Evolutionary conservation across 2,797 vertebrate species (phyloP).

Genomic region (Allobates femoralis): DNA sequence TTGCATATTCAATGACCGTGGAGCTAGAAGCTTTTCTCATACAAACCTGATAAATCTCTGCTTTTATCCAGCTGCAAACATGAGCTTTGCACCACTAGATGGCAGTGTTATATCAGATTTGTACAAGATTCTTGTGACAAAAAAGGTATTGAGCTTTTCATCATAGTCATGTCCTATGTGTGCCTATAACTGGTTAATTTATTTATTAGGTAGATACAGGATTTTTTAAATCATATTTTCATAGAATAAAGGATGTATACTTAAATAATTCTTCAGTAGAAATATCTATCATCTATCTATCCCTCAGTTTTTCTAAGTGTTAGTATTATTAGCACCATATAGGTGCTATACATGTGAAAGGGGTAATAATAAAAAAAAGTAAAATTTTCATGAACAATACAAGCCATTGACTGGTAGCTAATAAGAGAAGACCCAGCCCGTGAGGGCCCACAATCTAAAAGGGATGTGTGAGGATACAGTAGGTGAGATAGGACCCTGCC

Average conservation of each 20-base stretch:
- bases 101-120: conserved; percentile 78
- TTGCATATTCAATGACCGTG: background rate
- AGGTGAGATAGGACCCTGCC: no score
- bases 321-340: no score
- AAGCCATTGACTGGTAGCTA: no score
- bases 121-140: background rate
- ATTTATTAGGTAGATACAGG: conserved; percentile 31
- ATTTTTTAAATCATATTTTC: background rate
- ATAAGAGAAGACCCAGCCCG: no score
- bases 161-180: conserved; percentile 3
- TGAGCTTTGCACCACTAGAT: conserved; percentile 74
- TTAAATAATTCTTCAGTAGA: background rate
- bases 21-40: background rate
- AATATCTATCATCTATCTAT: background rate
- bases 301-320: background rate
- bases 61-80: background rate
- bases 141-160: conserved; percentile 61
- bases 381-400: no score
- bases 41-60: background rate
- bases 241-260: background rate
- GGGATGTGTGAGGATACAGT: no score
- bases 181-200: conserved; percentile 26
- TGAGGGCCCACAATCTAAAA: no score
- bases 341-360: no score
- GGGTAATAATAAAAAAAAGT: no score